These are phyloP conservation scores for Boloria selene DNA, from an alignment of 2,888 invertebrate species.

Conservation along the genomic window DNA sequence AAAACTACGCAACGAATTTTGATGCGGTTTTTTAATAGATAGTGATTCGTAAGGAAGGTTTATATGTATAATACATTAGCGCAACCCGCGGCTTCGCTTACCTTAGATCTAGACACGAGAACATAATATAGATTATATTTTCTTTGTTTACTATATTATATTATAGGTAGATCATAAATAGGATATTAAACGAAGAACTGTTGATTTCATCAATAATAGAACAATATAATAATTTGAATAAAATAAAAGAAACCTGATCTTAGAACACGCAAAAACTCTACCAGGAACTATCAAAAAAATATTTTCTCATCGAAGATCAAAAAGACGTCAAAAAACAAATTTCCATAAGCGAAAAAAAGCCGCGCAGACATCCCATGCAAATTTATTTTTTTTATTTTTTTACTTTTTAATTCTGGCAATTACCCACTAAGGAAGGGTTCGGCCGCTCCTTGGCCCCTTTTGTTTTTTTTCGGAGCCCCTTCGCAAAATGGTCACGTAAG, in stretches of 20 bases:
- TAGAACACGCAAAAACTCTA: constrained; percentile 16
- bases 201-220: background rate
- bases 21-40: no score
- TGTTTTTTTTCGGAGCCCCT: constrained; percentile 72
- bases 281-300: constrained; percentile 71
- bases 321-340: constrained; percentile 57
- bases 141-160: no score
- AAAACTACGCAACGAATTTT: no score
- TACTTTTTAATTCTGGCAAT: constrained; percentile 71
- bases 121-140: no score
- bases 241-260: constrained; percentile 12
- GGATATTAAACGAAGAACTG: no score
- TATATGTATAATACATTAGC: no score
- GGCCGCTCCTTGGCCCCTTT: constrained; percentile 65
- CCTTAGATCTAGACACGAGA: no score
- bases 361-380: constrained; percentile 68
- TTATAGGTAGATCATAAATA: no score
- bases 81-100: no score
- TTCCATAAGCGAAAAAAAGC: constrained; percentile 63
- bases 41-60: no score
- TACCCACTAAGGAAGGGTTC: constrained; percentile 72
- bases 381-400: constrained; percentile 64
- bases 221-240: background rate
- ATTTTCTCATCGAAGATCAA: constrained; percentile 66
- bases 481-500: constrained; percentile 79